Evolutionary conservation across 2,888 invertebrate species (phyloP), one percentile per base, ranked within the genome.

Genomic region (Drosophila picticornis): DNA sequence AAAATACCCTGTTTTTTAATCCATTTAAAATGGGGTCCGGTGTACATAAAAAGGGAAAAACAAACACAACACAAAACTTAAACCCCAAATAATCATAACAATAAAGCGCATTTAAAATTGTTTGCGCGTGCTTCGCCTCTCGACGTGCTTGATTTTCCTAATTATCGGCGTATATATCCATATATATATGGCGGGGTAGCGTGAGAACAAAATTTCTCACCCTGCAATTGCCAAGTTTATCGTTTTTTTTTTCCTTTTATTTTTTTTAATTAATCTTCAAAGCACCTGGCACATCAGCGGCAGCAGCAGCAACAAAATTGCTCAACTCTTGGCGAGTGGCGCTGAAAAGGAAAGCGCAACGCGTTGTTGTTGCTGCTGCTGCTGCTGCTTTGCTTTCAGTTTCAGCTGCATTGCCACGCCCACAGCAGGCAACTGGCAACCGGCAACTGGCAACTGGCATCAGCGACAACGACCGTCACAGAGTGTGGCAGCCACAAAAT

Each of bases 81-180:
- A 63, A 59, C 31, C 63, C 55, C 68, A 72, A 86, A 38, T 78
- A 87, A 80, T 72, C 73, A 77, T 74, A 84, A 84, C 80, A 87
- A 84, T 79, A 75, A 84, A 77, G 64, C 69, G 63, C 72, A 76
- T 75, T 88, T 91, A 75, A 85, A 81, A 90, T 89, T 88, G 79
- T 75, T 62, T 60, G 77, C 88, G 91, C 89, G 90, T 89, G 77
- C 77, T 77, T 55, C 51, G 50, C 50, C 34, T 36, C n/a, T 9
- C 62, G 66, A 75, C 80, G 79, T 79, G 78, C 38, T 51, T 70
- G 80, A 67, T 72, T 80, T 71, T 59, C 56, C 60, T 68, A 81
- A 81, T 81, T 63, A 69, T 67, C 53, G 58, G 40, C 38, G 50
- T 62, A 59, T 62, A 59, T 36, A 50, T 34, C 51, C 11, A 32